A percentile compares a stretch with the other conserved stretches of the same genome.
These are phyloP conservation scores for Myocastor coypus DNA, from an alignment of 2,113 vertebrate genomes.

Conservation along the genomic window DNA sequence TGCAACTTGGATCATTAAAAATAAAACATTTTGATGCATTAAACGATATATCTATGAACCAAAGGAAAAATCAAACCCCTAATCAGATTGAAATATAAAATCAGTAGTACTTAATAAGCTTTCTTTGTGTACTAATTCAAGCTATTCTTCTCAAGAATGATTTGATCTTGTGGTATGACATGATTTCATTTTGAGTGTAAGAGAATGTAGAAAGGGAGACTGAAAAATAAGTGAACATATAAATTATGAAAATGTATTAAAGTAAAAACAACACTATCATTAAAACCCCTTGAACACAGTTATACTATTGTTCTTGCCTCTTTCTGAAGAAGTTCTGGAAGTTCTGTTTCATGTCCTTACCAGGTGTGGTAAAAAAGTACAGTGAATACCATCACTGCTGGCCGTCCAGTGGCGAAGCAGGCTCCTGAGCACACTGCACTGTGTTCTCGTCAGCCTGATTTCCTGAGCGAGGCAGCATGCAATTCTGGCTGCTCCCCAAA, in stretches of 20 bases:
- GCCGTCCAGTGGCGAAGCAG: not conserved
- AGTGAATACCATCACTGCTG: not conserved
- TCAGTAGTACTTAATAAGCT: not conserved
- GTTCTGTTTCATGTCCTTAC: not conserved
- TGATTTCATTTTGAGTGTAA: not conserved
- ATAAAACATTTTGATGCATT: too few relatives aligned
- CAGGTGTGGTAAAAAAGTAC: not conserved
- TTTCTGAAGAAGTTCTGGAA: not conserved
- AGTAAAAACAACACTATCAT: not conserved
- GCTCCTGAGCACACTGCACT: too few relatives aligned
- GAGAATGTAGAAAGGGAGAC: not conserved
- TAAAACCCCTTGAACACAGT: not conserved
- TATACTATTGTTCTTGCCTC: not conserved
- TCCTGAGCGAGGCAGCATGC: not conserved
- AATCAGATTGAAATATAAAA: not conserved
- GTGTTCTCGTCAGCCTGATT: not conserved
- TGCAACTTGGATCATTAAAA: not conserved
- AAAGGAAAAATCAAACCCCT: not conserved
- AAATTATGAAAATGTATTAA: not conserved
- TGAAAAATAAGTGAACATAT: not conserved
- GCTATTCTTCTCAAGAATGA: not conserved
- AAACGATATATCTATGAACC: not conserved
- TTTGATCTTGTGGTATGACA: not conserved
- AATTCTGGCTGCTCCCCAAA: not conserved
- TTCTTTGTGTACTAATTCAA: not conserved